Evolutionary conservation across 2,888 invertebrate species (phyloP).

Genomic region (Cephus pygmeus): DNA sequence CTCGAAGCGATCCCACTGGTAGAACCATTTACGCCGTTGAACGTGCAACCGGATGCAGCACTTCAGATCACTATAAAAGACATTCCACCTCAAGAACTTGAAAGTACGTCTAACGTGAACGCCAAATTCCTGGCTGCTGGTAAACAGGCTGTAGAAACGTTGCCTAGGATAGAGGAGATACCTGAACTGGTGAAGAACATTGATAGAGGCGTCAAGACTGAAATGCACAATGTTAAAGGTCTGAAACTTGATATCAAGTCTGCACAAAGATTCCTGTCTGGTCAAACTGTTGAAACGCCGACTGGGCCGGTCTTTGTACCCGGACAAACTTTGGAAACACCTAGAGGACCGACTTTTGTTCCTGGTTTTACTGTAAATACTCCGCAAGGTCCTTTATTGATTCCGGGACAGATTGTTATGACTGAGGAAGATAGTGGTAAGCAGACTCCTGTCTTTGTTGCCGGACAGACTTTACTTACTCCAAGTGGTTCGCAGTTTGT

Average conservation of each 20-base stretch:
- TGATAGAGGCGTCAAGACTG: conserved; percentile 70
- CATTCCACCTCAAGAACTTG: conserved; percentile 71
- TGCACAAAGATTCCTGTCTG: conserved; percentile 77
- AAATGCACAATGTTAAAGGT: conserved; percentile 74
- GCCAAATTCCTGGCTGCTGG: conserved; percentile 70
- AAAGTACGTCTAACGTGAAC: conserved; percentile 72
- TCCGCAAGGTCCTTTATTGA: conserved; percentile 75
- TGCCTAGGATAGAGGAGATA: conserved; percentile 75
- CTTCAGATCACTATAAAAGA: conserved; percentile 68
- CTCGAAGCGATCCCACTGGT: conserved; percentile 74
- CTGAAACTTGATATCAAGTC: conserved; percentile 74
- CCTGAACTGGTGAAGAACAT: conserved; percentile 69
- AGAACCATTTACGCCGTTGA: conserved; percentile 72
- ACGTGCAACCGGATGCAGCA: conserved; percentile 66
- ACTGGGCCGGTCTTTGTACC: conserved; percentile 79
- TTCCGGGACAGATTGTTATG: conserved; percentile 79
- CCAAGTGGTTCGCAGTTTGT: conserved; percentile 69
- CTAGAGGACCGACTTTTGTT: conserved; percentile 75
- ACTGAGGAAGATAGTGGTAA: conserved; percentile 68
- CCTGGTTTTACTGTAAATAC: conserved; percentile 80
- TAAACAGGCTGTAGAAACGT: conserved; percentile 68
- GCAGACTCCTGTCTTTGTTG: conserved; percentile 72
- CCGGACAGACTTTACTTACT: conserved; percentile 76
- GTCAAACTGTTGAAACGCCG: conserved; percentile 78
- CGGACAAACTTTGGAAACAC: conserved; percentile 79